Conservation (phyloP, 2,113 vertebrate species). For the Cyanoderma ruficeps region DNA sequence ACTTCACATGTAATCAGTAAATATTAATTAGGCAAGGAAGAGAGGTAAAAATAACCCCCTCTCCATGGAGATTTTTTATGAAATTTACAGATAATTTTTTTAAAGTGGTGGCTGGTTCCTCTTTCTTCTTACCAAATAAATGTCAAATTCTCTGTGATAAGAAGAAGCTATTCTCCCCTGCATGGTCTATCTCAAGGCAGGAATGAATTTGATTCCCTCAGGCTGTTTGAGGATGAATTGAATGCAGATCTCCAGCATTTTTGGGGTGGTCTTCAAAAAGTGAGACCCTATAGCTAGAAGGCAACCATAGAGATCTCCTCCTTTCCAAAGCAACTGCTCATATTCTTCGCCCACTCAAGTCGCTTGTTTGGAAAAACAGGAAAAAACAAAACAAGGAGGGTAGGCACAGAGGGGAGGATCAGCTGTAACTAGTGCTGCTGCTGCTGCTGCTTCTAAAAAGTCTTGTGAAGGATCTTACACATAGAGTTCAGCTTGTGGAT, state of each 20-base stretch:
- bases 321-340: background rate
- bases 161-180: background rate
- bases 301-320: background rate
- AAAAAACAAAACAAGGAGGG: rapidly evolving
- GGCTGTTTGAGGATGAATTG: background rate
- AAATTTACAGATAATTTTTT: background rate
- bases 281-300: background rate
- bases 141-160: background rate
- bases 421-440: background rate
- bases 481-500: background rate
- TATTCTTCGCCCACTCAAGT: background rate
- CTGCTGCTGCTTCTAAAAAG: background rate
- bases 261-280: background rate
- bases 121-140: background rate
- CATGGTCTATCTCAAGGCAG: background rate
- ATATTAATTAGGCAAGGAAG: background rate
- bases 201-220: background rate
- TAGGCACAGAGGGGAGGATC: rapidly evolving
- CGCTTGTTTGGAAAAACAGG: background rate
- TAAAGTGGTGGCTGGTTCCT: background rate
- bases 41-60: background rate
- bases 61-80: background rate
- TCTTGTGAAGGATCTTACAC: background rate
- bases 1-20: background rate
- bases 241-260: background rate